Percentiles rank a stretch among this genome's conserved stretches.
phyloP scores from a whole-genome alignment of 1,140 invertebrate genomes.

The Drosophila sturtevanti region DNA sequence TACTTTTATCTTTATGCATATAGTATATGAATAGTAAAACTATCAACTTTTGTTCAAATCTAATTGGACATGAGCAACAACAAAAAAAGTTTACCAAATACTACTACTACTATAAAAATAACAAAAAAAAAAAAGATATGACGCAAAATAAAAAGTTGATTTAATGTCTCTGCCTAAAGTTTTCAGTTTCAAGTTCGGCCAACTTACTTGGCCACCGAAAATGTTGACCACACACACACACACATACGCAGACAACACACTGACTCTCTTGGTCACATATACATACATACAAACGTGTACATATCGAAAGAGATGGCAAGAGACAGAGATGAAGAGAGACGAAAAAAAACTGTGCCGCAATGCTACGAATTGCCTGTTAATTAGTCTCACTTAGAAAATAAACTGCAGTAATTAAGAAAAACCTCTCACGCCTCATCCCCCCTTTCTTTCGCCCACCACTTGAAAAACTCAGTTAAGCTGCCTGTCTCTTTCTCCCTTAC shows the following conservation, averaged over 20 bases:
- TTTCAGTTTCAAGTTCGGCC: conserved; percentile 34
- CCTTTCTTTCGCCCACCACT: neutral
- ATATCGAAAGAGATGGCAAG: neutral
- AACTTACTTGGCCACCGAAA: conserved; percentile 64
- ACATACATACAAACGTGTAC: neutral
- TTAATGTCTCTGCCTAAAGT: conserved; percentile 22
- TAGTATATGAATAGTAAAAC: neutral
- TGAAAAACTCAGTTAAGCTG: neutral
- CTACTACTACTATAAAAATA: neutral
- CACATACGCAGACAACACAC: conserved; percentile 13
- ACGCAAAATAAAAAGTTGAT: conserved; percentile 13
- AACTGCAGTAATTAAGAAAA: conserved; percentile 82
- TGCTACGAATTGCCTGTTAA: conserved; percentile 81
- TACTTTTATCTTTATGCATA: neutral
- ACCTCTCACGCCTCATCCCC: conserved; percentile 16
- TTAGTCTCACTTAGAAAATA: conserved; percentile 83
- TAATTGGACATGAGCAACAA: neutral
- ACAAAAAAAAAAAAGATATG: neutral
- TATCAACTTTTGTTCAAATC: neutral
- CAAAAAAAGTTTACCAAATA: neutral
- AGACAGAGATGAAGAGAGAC: conserved; percentile 22
- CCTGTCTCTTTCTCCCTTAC: neutral
- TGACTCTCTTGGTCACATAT: conserved; percentile 8
- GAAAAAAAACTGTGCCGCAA: conserved; percentile 63
- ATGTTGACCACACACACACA: conserved; percentile 59